phyloP scores from a whole-genome alignment of 2,888 invertebrate genomes.

The Eupithecia inturbata region DNA sequence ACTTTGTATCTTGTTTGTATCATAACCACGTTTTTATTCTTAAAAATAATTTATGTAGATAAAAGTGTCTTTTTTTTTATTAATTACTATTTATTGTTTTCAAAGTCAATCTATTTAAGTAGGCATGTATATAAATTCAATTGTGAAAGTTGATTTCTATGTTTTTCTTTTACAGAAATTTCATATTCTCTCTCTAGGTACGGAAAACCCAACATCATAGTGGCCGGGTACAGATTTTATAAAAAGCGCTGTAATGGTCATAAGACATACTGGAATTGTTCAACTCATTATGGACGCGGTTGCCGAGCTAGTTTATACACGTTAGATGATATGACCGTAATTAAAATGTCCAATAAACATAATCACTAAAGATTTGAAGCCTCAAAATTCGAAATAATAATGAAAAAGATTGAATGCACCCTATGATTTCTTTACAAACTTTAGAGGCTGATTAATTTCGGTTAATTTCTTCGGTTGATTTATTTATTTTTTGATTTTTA shows the following conservation, averaged over 20 bases:
- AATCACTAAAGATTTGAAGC: neutral
- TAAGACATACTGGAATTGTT: neutral
- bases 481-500: no score
- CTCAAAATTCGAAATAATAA: no score
- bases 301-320: neutral
- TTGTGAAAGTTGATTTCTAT: neutral
- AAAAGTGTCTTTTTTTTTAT: neutral
- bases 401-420: no score
- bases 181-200: neutral
- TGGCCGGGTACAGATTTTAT: neutral
- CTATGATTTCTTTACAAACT: no score
- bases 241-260: neutral
- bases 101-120: neutral
- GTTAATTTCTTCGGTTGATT: no score
- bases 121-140: neutral
- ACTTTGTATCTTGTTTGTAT: no score
- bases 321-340: neutral
- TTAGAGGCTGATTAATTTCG: no score
- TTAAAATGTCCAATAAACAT: neutral
- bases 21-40: no score
- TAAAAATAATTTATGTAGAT: no score
- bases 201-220: neutral
- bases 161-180: neutral
- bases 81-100: neutral
- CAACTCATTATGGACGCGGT: constrained; percentile 3